A percentile compares a stretch with the other conserved stretches of the same genome.
Conservation (phyloP, 2,888 invertebrate genomes). For the Dinocampus coccinellae region DNA sequence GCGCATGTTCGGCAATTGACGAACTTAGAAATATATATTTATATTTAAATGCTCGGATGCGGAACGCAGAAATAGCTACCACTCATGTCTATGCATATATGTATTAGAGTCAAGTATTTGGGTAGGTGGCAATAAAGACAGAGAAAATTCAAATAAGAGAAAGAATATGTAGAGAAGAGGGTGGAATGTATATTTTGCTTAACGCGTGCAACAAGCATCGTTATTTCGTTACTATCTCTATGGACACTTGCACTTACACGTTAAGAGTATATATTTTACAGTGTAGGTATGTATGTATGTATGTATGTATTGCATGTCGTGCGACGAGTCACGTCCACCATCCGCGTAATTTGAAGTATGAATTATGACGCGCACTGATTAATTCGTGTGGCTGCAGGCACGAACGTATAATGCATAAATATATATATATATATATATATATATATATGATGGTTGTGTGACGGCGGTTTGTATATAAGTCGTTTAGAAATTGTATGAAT, state of each 20-base stretch:
- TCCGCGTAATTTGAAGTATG: slow-evolving; percentile 49
- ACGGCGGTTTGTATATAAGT: slow-evolving; percentile 15
- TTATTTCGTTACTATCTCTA: slow-evolving; percentile 5
- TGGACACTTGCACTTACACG: slow-evolving; percentile 1
- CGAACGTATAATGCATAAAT: background rate
- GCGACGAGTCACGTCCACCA: slow-evolving; percentile 25
- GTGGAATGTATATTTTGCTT: slow-evolving; percentile 2
- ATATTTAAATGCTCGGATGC: slow-evolving; percentile 16
- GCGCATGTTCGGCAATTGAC: background rate
- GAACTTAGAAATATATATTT: background rate
- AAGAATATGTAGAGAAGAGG: slow-evolving; percentile 8
- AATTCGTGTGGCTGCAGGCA: slow-evolving; percentile 44
- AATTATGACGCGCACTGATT: slow-evolving; percentile 50
- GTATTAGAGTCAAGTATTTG: background rate
- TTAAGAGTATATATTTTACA: background rate
- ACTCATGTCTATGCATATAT: slow-evolving; percentile 2
- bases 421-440: background rate
- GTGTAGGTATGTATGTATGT: background rate
- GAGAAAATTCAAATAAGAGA: slow-evolving; percentile 5
- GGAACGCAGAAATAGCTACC: slow-evolving; percentile 32
- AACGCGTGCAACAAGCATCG: slow-evolving; percentile 22
- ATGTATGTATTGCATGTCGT: slow-evolving; percentile 14
- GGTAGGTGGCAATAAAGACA: background rate
- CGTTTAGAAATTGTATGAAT: slow-evolving; percentile 30
- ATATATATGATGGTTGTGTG: background rate